Evolutionary conservation across 2,113 vertebrate genomes (phyloP), one percentile per base, ranked within the genome.

Genomic region (Mandrillus leucophaeus): DNA sequence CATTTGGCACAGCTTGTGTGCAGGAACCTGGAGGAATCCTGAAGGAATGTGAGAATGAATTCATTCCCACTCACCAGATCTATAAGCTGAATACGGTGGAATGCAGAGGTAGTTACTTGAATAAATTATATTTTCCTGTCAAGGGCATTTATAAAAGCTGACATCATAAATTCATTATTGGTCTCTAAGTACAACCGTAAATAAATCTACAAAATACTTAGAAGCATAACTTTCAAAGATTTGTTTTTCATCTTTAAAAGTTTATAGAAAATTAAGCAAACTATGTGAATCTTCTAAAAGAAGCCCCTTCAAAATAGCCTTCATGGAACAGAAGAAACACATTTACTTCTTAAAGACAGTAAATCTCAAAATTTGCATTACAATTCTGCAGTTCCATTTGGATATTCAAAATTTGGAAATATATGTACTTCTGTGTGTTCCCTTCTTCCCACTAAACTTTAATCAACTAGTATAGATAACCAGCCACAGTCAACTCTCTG

Each of bases 381-480:
- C 48, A 40, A 40, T 38, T 94, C 38, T 48, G n/a, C 22, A 55
- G 68, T 72, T 86, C 48, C 70, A 93, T 45, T 43, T 78, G 27
- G 90, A 91, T 72, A 85, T 27, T 89, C 27, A 59, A 66, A 92
- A 76, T 96, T 38, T 76, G 45, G n/a, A 81, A 80, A 97, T 87
- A 92, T 4, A 52, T 43, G 22, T 22, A 48, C 61, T 64, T 30
- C 12, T 43, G 8, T 16, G 59, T 22, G 43, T 70, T 43, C 10
- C 8, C 25, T 87, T 72, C 30, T 43, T 75, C 45, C 27, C 45
- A 79, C n/a, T 48, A 82, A 70, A 95, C 30, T 82, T 61, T 32
- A 13, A 75, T 48, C 73, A 92, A 32, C 9, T 13, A 80, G 16
- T 48, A n/a, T 45, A 9, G 10, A 86, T 9, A 87, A 79, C 20